Percentiles rank a stretch among this genome's conserved stretches.
phyloP scores from a whole-genome alignment of 2,888 invertebrate genomes.

The Noctua pronuba region DNA sequence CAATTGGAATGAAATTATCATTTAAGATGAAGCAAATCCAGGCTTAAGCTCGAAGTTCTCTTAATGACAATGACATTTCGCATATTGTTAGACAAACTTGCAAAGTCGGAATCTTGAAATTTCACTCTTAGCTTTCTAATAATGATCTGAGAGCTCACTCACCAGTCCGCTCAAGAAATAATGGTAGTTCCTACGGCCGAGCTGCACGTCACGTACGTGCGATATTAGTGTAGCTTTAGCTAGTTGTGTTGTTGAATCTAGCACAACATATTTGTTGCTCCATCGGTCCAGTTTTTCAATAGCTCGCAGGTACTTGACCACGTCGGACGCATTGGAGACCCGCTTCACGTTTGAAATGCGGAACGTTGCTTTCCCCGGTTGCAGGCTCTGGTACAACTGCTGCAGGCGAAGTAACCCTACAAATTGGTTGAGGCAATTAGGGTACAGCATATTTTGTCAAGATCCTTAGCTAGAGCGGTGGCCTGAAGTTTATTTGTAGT shows the following conservation, averaged over 20 bases:
- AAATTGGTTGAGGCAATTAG: slow-evolving; percentile 57
- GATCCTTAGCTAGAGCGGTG: neutral
- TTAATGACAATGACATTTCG: slow-evolving; percentile 37
- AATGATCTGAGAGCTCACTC: slow-evolving; percentile 83
- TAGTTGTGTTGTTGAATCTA: slow-evolving; percentile 96
- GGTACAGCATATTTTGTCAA: slow-evolving; percentile 8
- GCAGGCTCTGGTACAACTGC: slow-evolving; percentile 96
- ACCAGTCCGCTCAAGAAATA: slow-evolving; percentile 97
- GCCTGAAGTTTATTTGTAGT: slow-evolving; percentile 1
- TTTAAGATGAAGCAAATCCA: neutral
- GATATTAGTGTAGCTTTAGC: slow-evolving; percentile 96
- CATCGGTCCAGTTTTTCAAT: slow-evolving; percentile 95
- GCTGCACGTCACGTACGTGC: slow-evolving; percentile 95
- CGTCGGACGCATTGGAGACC: slow-evolving; percentile 95
- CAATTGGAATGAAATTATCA: slow-evolving; percentile 11
- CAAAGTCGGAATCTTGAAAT: slow-evolving; percentile 45
- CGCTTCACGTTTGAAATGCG: slow-evolving; percentile 96
- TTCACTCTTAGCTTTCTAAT: slow-evolving; percentile 55
- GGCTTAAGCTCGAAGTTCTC: slow-evolving; percentile 22
- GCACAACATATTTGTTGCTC: slow-evolving; percentile 96
- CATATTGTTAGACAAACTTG: slow-evolving; percentile 42
- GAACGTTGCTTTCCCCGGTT: slow-evolving; percentile 95
- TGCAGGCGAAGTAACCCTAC: slow-evolving; percentile 96
- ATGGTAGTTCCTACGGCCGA: slow-evolving; percentile 97
- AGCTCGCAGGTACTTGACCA: slow-evolving; percentile 94